Evolutionary conservation across 2,797 vertebrate species (phyloP), one percentile per base, ranked within the genome.

Genomic region (Tiaroga cobitis): DNA sequence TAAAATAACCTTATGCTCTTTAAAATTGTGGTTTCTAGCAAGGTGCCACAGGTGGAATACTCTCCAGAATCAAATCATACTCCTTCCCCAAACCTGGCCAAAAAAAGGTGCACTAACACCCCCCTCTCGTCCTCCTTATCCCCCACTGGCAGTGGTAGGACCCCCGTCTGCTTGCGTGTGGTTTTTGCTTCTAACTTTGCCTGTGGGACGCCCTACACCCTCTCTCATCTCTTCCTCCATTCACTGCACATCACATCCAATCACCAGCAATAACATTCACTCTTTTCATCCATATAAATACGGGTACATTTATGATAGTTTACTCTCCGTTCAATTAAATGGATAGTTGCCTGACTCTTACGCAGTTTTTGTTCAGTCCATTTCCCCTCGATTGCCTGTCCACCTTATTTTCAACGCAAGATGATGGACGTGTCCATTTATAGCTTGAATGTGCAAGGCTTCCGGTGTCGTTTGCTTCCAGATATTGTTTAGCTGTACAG

Each of bases 21-120:
- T 95, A 92, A 95, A 92, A 61, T 94, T 97, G 89, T 95, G 94
- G 90, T 97, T 97, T 97, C 93, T 93, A 99, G 97, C 94, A 81
- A 88, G 94, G 84, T 93, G 93, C 94, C 86, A 93, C 95, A 83
- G 93, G 93, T 94, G 96, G 96, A 94, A 90, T 98, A 92, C 84
- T 97, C 93, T 93, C 93, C 93, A 97, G 91, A 94, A 21, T 99
- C 95, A 97, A 92, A 96, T 95, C 96, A 75, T 95, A 95, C 95
- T 94, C 95, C 92, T 94, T 97, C 90, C 93, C 96, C 91, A 96
- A 96, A 92, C 84, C 95, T 75, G 96, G 95, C 92, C 90, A 91
- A 87, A 96, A 91, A 95, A 98, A 99, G 97, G 98, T 99, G 95
- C 95, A 90, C 92, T 87, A 91, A 90, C 81, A 91, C 5, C 76